Percentiles rank a stretch among this genome's conserved stretches.
These are phyloP conservation scores for Phaethornis superciliosus DNA, from an alignment of 2,113 vertebrate genomes.

Conservation along the genomic window DNA sequence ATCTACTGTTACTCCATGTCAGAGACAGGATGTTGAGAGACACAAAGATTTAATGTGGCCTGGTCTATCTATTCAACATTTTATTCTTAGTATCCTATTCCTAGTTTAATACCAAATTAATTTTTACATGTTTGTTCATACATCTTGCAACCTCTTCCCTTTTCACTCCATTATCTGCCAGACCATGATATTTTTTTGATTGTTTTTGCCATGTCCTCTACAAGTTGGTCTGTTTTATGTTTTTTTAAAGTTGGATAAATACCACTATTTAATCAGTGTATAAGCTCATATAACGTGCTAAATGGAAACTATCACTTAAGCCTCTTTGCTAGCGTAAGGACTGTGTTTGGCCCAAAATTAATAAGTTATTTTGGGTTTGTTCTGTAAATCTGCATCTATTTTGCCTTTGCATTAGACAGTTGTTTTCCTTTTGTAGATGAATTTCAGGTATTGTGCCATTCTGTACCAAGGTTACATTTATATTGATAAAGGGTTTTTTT, in stretches of 20 bases:
- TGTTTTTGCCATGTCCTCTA: neutral
- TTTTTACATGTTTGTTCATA: neutral
- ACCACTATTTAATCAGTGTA: neutral
- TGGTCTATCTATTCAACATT: neutral
- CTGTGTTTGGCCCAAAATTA: neutral
- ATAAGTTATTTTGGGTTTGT: neutral
- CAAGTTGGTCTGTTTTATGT: neutral
- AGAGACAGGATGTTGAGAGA: neutral
- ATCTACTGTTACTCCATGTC: neutral
- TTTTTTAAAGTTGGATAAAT: neutral
- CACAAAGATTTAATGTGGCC: neutral
- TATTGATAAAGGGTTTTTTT: neutral
- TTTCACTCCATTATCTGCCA: neutral
- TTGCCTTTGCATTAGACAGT: neutral
- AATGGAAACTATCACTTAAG: neutral
- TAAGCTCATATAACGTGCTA: neutral
- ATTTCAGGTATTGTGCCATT: neutral
- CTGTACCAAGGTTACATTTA: neutral
- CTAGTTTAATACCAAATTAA: neutral
- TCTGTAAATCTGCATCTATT: neutral
- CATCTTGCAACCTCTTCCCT: neutral
- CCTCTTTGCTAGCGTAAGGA: neutral
- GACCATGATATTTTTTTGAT: neutral
- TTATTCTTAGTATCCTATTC: neutral
- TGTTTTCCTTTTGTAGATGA: neutral